Base-by-base conservation (phyloP, 2,888 invertebrate species). In the Erebia ligea region DNA sequence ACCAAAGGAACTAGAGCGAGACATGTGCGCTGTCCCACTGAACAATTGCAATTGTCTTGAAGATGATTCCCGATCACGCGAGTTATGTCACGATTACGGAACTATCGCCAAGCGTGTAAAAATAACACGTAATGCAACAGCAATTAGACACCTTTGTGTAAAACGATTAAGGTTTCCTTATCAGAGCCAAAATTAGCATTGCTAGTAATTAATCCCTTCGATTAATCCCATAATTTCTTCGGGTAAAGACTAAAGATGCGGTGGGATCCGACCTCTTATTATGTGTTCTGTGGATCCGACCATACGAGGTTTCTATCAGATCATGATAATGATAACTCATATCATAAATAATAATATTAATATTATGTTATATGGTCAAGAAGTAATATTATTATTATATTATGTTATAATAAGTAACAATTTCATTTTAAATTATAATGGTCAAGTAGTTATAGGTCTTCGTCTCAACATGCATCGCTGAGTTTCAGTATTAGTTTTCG, bases 31-130 rank as follows among this genome's bases (percentile, higher is more conserved):
- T 67, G 70, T 69, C 68, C 67, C 48, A 70, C 68, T 71, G 67
- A 58, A 67, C 58, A 67, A 59, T 68, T 65, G 66, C 56, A 52
- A 72, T 71, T 73, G 66, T 71, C 71, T 73, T 59, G 68, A 54
- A 62, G 64, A 67, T 70, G 45, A 52, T 68, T 70, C 56, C 56
- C 59, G 57, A 70, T 63, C 73, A 74, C 73, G 73, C 73, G 65
- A 74, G 56, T 74, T 74, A 74, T 72, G 68, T 72, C 72, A 74
- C 68, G 72, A 72, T 72, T 70, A 70, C 72, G 67, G 67, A 72
- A 69, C 64, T 71, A 56, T 67, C 62, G 64, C 56, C 65, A 59
- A 50, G 67, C n/a, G 67, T 68, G 50, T 61, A 68, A 69, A 69
- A 67, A 64, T 63, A 67, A 42, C 54, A 45, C 57, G 17, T 69